Base-by-base conservation (phyloP, 2,888 invertebrate genomes). In the Agrochola lota region DNA sequence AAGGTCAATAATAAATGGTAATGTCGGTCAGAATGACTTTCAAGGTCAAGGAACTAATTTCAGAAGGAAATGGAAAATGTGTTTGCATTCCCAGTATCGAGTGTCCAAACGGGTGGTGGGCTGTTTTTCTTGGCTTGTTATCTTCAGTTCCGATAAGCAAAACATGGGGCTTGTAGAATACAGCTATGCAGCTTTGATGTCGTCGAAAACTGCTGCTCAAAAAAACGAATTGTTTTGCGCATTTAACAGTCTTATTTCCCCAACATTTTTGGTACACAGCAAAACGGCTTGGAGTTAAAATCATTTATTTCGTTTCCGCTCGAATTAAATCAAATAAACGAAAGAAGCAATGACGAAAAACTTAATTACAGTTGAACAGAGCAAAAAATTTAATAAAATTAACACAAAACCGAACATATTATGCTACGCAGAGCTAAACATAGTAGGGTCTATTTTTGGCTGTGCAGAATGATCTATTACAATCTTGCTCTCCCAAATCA, bases 1-100 rank as follows among this genome's bases (percentile, higher is more conserved):
- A 57, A 46, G 87, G 69, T 83, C 89, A 79, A 71, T 55, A n/a
- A 26, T 59, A 77, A 87, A 85, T 82, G 88, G 80, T 71, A 79
- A 82, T 80, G 66, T 76, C 46, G 77, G 77, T 74, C 72, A 67
- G 71, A 73, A 84, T 72, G 72, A 74, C 68, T 80, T 71, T 64
- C 69, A 87, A 87, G 86, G 87, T 87, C 64, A 72, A 59, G 26
- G 49, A 71, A 78, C 66, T 52, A 84, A 81, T 79, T 79, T 81
- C 59, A 23, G 49, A 76, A 75, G 70, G 74, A 83, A 86, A 78
- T 74, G 66, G 77, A 70, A 79, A 76, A 77, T 69, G 77, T 62
- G 69, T 73, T 79, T 84, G 62, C 59, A 71, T 77, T 71, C 23
- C 46, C 46, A 55, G 71, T 75, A 75, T 57, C 49, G n/a, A 49